A percentile compares a stretch with the other conserved stretches of the same genome.
These are phyloP conservation scores for Perognathus longimembris DNA, from an alignment of 2,113 vertebrate genomes.

Conservation along the genomic window DNA sequence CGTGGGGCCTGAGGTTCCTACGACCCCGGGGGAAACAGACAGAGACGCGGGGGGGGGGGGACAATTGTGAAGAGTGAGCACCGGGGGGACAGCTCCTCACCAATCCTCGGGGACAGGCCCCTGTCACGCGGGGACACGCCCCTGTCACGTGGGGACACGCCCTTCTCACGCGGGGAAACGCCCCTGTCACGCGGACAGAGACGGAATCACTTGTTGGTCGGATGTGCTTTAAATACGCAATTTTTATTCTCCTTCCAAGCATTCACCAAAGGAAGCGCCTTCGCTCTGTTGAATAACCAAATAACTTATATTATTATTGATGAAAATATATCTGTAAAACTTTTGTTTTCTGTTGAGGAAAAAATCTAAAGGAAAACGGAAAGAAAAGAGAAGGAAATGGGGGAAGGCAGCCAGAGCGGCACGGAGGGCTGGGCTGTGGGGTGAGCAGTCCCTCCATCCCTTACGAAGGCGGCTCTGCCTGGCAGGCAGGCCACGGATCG, in stretches of 20 bases:
- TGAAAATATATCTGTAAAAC: background rate
- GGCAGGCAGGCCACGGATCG: background rate
- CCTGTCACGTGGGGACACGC: too few relatives aligned
- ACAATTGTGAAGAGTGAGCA: too few relatives aligned
- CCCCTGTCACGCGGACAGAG: background rate
- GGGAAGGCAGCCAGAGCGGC: background rate
- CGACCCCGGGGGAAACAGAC: background rate
- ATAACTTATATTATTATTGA: background rate
- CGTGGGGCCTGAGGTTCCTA: background rate
- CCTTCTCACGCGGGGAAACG: too few relatives aligned
- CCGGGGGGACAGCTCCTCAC: too few relatives aligned
- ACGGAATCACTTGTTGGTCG: background rate
- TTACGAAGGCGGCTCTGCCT: background rate
- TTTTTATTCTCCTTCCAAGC: background rate
- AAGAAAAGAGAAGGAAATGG: background rate
- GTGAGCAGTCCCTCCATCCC: background rate
- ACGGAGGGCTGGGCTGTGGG: background rate
- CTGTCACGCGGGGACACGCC: too few relatives aligned
- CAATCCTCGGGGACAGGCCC: too few relatives aligned
- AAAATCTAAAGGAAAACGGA: background rate
- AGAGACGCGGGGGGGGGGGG: too few relatives aligned
- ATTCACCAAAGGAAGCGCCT: background rate
- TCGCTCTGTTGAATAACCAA: background rate
- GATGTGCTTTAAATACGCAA: constrained; percentile 30
- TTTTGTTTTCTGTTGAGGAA: background rate